Conservation (phyloP, 2,797 vertebrate genomes). For the Microctenopoma steveboyesi region DNA sequence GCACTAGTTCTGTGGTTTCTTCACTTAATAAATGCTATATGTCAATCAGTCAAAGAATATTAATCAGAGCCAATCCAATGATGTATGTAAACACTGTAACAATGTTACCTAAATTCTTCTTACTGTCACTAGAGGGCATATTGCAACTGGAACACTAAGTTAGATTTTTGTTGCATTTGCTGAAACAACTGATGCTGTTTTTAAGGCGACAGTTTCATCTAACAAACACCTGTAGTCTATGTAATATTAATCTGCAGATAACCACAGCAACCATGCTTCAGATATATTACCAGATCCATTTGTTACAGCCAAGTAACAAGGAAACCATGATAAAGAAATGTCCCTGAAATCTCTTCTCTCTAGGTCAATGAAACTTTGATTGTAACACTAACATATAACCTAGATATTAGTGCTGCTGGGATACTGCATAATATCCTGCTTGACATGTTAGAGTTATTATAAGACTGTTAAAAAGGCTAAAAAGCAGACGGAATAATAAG, state of each 20-base stretch:
- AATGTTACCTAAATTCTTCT: no score
- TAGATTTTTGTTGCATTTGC: background rate
- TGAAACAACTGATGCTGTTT: background rate
- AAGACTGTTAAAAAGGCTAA: background rate
- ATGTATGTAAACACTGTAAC: no score
- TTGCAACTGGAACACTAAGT: background rate
- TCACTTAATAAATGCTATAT: no score
- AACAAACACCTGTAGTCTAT: background rate
- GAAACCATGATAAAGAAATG: constrained; percentile 10
- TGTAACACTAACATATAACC: constrained; percentile 23
- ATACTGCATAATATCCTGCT: background rate
- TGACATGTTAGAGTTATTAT: background rate
- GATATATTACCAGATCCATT: background rate
- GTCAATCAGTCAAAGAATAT: no score
- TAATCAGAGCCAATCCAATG: no score
- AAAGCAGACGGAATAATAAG: background rate
- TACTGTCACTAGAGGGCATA: no score
- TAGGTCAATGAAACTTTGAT: constrained; percentile 59
- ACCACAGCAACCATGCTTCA: background rate
- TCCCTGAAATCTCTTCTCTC: constrained; percentile 18
- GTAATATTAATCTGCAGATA: background rate
- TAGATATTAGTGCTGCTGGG: constrained; percentile 13
- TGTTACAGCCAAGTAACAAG: background rate
- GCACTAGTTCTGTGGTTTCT: no score
- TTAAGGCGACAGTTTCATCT: no score